Evolutionary conservation across 2,113 vertebrate genomes (phyloP).

Genomic region (Epinephelus moara): DNA sequence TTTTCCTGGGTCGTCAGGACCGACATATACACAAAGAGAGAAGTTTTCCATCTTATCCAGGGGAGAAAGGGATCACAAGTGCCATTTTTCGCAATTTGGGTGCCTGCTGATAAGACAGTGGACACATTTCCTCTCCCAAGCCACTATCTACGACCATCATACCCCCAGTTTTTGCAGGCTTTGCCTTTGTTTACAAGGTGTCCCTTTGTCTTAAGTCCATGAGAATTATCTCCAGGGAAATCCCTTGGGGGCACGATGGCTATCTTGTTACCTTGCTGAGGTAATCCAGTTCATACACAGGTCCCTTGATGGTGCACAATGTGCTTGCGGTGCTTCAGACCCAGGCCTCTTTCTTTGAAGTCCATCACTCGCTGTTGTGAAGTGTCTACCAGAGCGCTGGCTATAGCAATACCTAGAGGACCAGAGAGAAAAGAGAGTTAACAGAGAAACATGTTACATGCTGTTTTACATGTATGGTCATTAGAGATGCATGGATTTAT

Average conservation of each 20-base stretch:
- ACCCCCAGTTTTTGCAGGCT: neutral
- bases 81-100: neutral
- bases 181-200: constrained; percentile 4
- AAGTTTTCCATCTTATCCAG: constrained; percentile 5
- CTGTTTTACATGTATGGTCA: neutral
- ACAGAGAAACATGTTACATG: fast-evolving
- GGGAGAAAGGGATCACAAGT: neutral
- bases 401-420: constrained; percentile 90
- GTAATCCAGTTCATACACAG: constrained; percentile 87
- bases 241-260: neutral
- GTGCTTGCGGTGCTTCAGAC: constrained; percentile 91
- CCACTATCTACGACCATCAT: neutral
- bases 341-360: constrained; percentile 90
- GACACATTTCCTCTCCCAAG: neutral
- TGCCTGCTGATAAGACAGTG: neutral
- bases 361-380: constrained; percentile 91
- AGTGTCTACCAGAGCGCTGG: constrained; percentile 92
- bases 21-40: constrained; percentile 1
- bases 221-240: constrained; percentile 3
- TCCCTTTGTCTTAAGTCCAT: neutral
- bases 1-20: constrained; percentile 5
- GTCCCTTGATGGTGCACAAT: constrained; percentile 92
- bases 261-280: neutral
- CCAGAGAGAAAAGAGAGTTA: constrained; percentile 22
- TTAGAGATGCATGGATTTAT: too few species aligned